phyloP scores from a whole-genome alignment of 2,888 invertebrate species.

The Amiota minor region DNA sequence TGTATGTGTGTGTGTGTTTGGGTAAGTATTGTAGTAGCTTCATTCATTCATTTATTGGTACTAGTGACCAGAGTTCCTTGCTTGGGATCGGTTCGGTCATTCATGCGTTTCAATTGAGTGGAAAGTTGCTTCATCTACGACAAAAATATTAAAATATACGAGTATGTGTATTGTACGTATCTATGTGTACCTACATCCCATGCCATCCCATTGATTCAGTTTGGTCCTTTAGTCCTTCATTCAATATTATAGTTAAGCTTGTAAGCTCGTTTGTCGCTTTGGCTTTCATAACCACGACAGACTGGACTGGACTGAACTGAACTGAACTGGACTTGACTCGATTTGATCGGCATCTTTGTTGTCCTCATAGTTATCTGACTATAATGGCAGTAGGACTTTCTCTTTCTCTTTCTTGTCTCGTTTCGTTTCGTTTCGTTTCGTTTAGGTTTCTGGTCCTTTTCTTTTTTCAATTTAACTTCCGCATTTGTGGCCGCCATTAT shows the following conservation, averaged over 20 bases:
- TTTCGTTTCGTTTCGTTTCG: background rate
- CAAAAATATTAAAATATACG: background rate
- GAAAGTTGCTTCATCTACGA: slow-evolving; percentile 47
- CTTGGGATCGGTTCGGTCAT: slow-evolving; percentile 46
- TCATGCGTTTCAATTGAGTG: slow-evolving; percentile 63
- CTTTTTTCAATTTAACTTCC: slow-evolving; percentile 23
- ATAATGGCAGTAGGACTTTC: background rate
- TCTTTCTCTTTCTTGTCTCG: background rate
- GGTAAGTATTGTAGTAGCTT: slow-evolving; percentile 13
- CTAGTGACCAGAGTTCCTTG: background rate
- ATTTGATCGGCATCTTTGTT: background rate
- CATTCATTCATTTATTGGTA: slow-evolving; percentile 16
- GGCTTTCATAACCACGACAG: slow-evolving; percentile 36
- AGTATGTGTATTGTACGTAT: slow-evolving; percentile 1
- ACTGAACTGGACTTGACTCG: background rate
- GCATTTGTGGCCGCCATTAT: slow-evolving; percentile 23
- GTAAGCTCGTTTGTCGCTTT: slow-evolving; percentile 54
- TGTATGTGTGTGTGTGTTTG: background rate
- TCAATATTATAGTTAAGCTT: slow-evolving; percentile 39
- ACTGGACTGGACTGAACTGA: background rate
- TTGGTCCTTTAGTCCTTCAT: background rate
- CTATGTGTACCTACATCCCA: background rate
- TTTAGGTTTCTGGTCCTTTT: slow-evolving; percentile 9
- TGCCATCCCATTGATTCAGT: too few relatives aligned
- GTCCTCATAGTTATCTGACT: background rate